Percentiles rank a stretch among this genome's conserved stretches.
Evolutionary conservation across 2,113 vertebrate genomes (phyloP).

Genomic region (Barbus barbus): DNA sequence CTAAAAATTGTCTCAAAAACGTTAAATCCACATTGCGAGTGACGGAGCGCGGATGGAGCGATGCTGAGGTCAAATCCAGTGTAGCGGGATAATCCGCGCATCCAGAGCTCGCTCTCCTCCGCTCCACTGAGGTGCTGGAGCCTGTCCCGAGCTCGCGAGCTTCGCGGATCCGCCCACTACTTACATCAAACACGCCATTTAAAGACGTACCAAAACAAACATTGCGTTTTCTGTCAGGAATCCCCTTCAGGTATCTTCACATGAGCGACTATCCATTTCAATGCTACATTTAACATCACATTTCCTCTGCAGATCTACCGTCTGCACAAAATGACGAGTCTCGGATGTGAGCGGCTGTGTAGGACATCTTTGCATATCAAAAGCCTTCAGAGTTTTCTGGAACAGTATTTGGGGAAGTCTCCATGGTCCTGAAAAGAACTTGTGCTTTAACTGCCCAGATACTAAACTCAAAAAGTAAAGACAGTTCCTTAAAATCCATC

Average conservation of each 20-base stretch:
- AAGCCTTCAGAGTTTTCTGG: background rate
- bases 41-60: conserved; percentile 54
- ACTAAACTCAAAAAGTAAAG: background rate
- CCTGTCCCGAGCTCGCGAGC: conserved; percentile 64
- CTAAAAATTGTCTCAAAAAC: background rate
- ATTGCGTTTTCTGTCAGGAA: background rate
- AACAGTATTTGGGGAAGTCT: background rate
- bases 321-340: too few relatives aligned
- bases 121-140: conserved; percentile 65
- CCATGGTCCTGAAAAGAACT: background rate
- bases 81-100: conserved; percentile 59
- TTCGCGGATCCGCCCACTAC: conserved; percentile 68
- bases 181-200: conserved; percentile 53
- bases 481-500: background rate
- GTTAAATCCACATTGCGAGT: background rate
- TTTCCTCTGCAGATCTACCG: background rate
- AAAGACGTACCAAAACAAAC: conserved; percentile 52
- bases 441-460: background rate
- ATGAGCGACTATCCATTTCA: background rate
- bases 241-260: background rate
- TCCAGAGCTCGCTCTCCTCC: conserved; percentile 61
- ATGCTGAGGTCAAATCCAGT: conserved; percentile 61
- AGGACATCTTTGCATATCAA: background rate
- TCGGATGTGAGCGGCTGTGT: background rate
- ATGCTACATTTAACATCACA: background rate